Evolutionary conservation across 2,797 vertebrate genomes (phyloP).

Genomic region (Miichthys miiuy): DNA sequence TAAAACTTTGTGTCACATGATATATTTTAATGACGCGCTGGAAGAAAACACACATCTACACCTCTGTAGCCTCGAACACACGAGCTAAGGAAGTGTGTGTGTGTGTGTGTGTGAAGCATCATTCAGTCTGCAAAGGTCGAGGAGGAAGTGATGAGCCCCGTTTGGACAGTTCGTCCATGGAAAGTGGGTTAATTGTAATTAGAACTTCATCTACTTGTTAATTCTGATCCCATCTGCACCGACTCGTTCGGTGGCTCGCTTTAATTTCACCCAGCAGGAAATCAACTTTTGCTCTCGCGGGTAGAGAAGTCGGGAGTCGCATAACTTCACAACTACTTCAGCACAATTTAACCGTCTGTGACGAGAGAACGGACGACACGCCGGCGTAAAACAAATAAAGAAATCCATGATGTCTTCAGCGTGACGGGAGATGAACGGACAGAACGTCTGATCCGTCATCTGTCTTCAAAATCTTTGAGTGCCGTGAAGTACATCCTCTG

Average conservation of each 20-base stretch:
- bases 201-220: background rate
- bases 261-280: conserved; percentile 1
- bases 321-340: background rate
- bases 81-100: background rate
- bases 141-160: background rate
- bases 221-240: conserved; percentile 20
- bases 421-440: no score
- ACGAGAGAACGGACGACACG: background rate
- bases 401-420: no score
- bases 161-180: conserved; percentile 1
- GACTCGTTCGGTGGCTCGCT: background rate
- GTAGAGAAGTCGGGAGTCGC: background rate
- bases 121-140: background rate
- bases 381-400: background rate
- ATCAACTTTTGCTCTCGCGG: background rate
- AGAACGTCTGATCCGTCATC: no score
- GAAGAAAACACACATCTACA: no score
- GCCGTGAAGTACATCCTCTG: no score
- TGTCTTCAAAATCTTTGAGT: no score
- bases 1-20: background rate
- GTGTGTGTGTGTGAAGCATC: background rate
- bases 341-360: background rate
- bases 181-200: conserved; percentile 31
- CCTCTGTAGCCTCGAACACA: no score
- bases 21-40: background rate